Evolutionary conservation across 2,113 vertebrate species (phyloP), one percentile per base, ranked within the genome.

Genomic region (Euleptes europaea): DNA sequence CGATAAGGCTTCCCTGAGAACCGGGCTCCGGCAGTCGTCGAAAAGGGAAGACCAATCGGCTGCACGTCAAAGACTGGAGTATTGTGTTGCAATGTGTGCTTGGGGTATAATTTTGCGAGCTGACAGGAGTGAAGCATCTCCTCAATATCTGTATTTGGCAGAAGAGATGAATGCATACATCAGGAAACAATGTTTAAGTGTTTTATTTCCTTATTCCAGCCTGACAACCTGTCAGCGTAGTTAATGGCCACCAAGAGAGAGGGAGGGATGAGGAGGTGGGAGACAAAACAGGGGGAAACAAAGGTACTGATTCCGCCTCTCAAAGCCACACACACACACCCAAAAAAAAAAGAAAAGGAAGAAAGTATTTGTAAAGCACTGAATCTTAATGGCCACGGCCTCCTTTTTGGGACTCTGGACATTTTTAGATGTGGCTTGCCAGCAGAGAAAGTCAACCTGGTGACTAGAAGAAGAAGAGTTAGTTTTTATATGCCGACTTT

Each of bases 131-230:
- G 96, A 98, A 96, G 96, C 94, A 97, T 97, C 96, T 97, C 93
- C 95, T 96, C 96, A 95, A 95, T 97, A 96, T 97, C 97, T 94
- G 95, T 96, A 95, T 97, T 96, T 98, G 98, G 97, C 97, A 97
- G 95, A 91, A 93, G 94, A 97, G 97, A 97, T 98, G 97, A 98
- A 98, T 97, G 96, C 96, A 96, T 96, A 97, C 97, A 97, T 97
- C 95, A 95, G 95, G 96, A 96, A 95, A 96, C 96, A 95, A 94
- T 95, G 95, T 96, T 96, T 96, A 97, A 97, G 97, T 97, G 97
- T 97, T 97, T 97, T 97, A 97, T 96, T 96, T 97, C 96, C 96
- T 96, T 97, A 94, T 96, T 96, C 95, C 94, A 96, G 94, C 95
- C 94, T 96, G 95, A 96, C 96, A 97, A 94, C 91, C 95, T 97